These are phyloP conservation scores for Hoplostethus atlanticus DNA, from an alignment of 2,797 vertebrate genomes.

Conservation along the genomic window DNA sequence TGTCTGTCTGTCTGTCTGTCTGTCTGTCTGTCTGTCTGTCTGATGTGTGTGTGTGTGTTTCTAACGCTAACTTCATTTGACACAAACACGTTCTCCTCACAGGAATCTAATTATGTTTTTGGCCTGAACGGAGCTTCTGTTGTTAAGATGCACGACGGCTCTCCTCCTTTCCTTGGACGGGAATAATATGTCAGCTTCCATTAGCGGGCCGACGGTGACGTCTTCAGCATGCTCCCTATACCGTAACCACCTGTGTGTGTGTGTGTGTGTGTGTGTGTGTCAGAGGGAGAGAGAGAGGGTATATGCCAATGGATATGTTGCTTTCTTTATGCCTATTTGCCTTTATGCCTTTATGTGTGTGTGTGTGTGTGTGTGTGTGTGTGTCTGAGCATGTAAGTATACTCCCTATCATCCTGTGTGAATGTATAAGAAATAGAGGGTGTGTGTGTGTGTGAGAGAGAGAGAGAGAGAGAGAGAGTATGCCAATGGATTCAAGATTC, in stretches of 20 bases:
- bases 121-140: conserved; percentile 26
- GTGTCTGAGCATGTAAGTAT: too few species aligned
- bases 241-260: conserved; percentile 6
- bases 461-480: too few species aligned
- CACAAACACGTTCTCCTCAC: conserved; percentile 24
- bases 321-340: too few species aligned
- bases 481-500: too few species aligned
- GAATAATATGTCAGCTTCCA: conserved; percentile 45
- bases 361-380: too few species aligned
- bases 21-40: neutral
- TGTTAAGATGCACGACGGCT: conserved; percentile 46
- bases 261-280: neutral
- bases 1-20: neutral
- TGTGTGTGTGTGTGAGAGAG: too few species aligned
- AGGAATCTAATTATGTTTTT: conserved; percentile 28
- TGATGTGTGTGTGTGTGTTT: neutral
- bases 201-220: conserved; percentile 53
- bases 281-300: neutral
- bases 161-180: conserved; percentile 23
- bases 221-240: conserved; percentile 45
- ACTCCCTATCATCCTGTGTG: too few species aligned
- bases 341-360: too few species aligned
- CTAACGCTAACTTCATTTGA: conserved; percentile 42
- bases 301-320: neutral
- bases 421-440: too few species aligned